Conservation (phyloP, 2,888 invertebrate species). For the Protonemura montana region DNA sequence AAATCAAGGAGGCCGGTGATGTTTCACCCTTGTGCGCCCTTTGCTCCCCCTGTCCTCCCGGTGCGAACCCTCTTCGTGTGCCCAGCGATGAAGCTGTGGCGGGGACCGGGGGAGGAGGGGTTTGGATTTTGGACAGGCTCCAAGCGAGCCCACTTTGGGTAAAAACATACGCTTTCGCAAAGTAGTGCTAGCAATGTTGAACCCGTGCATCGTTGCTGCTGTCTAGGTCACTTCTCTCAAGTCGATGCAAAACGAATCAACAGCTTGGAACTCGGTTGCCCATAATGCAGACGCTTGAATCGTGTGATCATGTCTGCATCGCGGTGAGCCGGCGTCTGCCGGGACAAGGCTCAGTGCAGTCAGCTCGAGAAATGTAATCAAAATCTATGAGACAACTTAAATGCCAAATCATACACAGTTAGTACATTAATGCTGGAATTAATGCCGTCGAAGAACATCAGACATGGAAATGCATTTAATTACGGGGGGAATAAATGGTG, state of each 20-base stretch:
- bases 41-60: too few species aligned
- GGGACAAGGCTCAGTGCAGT: neutral
- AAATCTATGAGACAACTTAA: neutral
- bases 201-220: neutral
- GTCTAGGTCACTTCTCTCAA: neutral
- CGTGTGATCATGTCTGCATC: neutral
- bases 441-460: neutral
- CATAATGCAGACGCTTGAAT: neutral
- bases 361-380: neutral
- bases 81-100: neutral
- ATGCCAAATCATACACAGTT: neutral
- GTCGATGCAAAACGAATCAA: constrained; percentile 2
- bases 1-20: neutral
- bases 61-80: neutral
- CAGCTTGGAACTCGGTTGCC: neutral
- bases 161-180: neutral
- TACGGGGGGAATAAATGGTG: neutral
- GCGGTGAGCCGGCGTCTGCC: neutral
- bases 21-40: neutral
- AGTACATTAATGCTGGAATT: neutral
- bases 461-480: constrained; percentile 12
- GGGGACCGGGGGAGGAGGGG: neutral
- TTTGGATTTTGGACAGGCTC: neutral
- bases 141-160: neutral
- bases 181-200: neutral